Conservation (phyloP, 2,113 vertebrate species). For the Bambusicola thoracicus region DNA sequence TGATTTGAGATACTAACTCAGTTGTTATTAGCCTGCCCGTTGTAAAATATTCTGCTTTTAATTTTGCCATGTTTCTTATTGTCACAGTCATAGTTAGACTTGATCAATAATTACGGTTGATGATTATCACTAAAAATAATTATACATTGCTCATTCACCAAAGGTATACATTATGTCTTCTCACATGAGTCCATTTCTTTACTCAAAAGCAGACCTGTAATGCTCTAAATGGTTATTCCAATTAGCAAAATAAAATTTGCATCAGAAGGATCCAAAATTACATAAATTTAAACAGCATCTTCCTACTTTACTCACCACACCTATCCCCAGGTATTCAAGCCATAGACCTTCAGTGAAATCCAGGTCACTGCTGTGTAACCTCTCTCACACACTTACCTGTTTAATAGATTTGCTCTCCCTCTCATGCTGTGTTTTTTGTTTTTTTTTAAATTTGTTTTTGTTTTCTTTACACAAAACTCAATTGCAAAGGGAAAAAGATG, state of each 20-base stretch:
- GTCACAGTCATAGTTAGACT: neutral
- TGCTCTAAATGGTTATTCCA: neutral
- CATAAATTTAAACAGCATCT: neutral
- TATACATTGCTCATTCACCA: neutral
- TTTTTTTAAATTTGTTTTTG: neutral
- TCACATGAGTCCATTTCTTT: neutral
- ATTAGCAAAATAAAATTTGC: neutral
- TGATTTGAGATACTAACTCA: slow-evolving; percentile 21
- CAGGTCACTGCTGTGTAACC: neutral
- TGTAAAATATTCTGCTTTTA: neutral
- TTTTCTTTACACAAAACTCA: neutral
- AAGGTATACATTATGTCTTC: too few species aligned
- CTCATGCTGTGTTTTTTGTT: neutral
- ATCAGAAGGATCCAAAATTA: neutral
- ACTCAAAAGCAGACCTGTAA: neutral
- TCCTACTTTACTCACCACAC: neutral
- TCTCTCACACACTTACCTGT: neutral
- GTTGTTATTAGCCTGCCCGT: neutral
- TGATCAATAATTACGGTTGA: neutral
- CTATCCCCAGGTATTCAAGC: neutral
- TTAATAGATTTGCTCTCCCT: neutral
- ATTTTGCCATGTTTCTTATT: neutral
- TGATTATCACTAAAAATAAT: neutral
- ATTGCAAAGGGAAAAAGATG: neutral
- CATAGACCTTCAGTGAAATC: neutral